Conservation (phyloP, 2,797 vertebrate genomes). For the Cuniculus paca region DNA sequence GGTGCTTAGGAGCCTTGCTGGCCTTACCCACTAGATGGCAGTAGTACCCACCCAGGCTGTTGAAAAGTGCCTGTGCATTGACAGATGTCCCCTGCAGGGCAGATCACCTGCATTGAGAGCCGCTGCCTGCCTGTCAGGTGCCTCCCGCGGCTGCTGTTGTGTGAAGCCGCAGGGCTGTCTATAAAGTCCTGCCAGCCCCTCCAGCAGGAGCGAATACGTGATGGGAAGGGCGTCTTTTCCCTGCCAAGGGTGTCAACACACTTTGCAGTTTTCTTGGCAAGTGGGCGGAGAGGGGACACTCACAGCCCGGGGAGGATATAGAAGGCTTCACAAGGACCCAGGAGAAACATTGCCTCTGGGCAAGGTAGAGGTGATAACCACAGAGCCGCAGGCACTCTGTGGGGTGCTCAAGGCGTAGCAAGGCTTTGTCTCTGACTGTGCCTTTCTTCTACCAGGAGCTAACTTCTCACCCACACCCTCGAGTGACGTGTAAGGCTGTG, state of each 20-base stretch:
- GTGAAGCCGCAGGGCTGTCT: not conserved
- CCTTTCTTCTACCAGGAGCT: not conserved
- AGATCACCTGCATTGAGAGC: not conserved
- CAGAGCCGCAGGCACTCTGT: not conserved
- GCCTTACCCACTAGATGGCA: not conserved
- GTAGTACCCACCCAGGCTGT: not conserved
- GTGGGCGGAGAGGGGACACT: not conserved
- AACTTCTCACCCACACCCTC: not conserved
- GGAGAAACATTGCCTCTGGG: not conserved
- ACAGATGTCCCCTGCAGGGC: not conserved
- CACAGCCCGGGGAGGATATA: not conserved
- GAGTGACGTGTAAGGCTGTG: accelerated
- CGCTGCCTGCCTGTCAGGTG: accelerated
- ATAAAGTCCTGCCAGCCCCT: not conserved
- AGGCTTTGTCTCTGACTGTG: not conserved
- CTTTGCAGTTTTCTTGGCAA: not conserved
- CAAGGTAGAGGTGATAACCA: not conserved
- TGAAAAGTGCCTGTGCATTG: not conserved
- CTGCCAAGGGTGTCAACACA: accelerated
- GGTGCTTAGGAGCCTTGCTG: not conserved
- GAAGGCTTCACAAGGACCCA: not conserved
- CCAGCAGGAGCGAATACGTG: accelerated
- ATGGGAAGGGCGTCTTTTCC: not conserved
- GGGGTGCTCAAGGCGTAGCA: too few species aligned
- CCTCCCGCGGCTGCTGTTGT: accelerated